Conservation (phyloP, 2,797 vertebrate genomes). For the Clarias laeviceps region DNA sequence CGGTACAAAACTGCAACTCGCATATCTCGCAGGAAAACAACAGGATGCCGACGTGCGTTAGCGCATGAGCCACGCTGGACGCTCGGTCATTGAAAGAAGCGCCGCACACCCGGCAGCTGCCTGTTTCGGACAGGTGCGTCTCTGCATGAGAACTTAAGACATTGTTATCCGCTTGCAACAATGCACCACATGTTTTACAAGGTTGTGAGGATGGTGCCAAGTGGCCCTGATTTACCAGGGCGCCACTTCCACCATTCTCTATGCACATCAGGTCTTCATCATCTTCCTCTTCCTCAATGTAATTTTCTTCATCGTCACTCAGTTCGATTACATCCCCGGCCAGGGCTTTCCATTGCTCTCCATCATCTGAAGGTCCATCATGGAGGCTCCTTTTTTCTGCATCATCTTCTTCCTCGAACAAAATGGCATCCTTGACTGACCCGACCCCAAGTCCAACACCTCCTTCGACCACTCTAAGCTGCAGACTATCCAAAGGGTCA, state of each 20-base stretch:
- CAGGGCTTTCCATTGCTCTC: slow-evolving; percentile 71
- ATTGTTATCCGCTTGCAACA: slow-evolving; percentile 83
- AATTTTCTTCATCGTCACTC: slow-evolving; percentile 84
- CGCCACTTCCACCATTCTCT: slow-evolving; percentile 81
- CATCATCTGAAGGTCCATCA: slow-evolving; percentile 57
- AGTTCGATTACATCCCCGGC: slow-evolving; percentile 77
- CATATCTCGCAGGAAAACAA: slow-evolving; percentile 96
- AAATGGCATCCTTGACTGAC: slow-evolving; percentile 70
- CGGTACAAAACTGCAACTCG: slow-evolving; percentile 88
- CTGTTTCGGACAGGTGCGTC: slow-evolving; percentile 85
- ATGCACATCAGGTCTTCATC: slow-evolving; percentile 89
- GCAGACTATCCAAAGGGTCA: slow-evolving; percentile 66
- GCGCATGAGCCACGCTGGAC: slow-evolving; percentile 80
- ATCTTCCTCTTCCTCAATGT: slow-evolving; percentile 83
- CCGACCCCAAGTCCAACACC: slow-evolving; percentile 59
- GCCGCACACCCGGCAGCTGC: slow-evolving; percentile 88
- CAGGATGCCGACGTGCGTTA: slow-evolving; percentile 90
- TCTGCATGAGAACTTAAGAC: slow-evolving; percentile 84
- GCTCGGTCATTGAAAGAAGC: slow-evolving; percentile 82
- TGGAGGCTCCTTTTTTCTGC: slow-evolving; percentile 52
- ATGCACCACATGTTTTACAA: slow-evolving; percentile 85
- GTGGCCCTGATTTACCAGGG: slow-evolving; percentile 48
- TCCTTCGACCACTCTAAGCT: slow-evolving; percentile 56
- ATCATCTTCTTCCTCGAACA: slow-evolving; percentile 68
- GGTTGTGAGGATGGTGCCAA: slow-evolving; percentile 69